Conservation (phyloP, 2,797 vertebrate species). For the Peromyscus melanophrys region DNA sequence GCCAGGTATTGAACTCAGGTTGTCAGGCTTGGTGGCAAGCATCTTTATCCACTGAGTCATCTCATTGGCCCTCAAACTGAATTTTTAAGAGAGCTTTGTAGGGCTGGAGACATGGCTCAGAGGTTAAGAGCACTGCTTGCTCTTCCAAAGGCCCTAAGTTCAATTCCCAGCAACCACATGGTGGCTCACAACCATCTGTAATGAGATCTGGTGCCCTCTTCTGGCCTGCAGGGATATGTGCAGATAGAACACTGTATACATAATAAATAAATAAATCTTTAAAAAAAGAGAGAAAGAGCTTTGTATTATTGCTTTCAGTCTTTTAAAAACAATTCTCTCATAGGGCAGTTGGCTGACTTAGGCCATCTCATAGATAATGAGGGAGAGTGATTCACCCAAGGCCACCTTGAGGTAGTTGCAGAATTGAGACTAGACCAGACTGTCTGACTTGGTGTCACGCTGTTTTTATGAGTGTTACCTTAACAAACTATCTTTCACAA, state of each 20-base stretch:
- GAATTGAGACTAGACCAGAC: constrained; percentile 30
- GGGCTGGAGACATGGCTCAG: too few species aligned
- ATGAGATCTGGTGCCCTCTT: too few species aligned
- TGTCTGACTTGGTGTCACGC: not conserved
- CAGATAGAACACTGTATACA: too few species aligned
- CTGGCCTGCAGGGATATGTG: too few species aligned
- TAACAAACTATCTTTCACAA: not conserved
- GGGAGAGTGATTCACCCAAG: constrained; percentile 8
- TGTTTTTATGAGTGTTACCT: not conserved
- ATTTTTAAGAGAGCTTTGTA: not conserved
- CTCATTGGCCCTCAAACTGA: not conserved
- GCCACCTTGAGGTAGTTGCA: constrained; percentile 4
- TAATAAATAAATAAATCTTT: too few species aligned
- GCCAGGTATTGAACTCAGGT: not conserved
- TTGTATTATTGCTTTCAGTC: not conserved
- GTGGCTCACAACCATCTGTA: too few species aligned
- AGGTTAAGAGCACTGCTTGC: too few species aligned
- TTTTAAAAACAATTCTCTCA: constrained; percentile 5
- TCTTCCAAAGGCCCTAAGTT: too few species aligned
- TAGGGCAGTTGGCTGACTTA: not conserved
- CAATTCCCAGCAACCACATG: too few species aligned
- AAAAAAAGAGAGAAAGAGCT: too few species aligned
- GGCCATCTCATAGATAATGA: not conserved
- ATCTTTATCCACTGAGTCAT: not conserved
- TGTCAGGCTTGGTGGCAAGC: not conserved